Percentiles rank a stretch among this genome's conserved stretches.
phyloP scores from a whole-genome alignment of 2,888 invertebrate genomes.

The Agrochola litura region DNA sequence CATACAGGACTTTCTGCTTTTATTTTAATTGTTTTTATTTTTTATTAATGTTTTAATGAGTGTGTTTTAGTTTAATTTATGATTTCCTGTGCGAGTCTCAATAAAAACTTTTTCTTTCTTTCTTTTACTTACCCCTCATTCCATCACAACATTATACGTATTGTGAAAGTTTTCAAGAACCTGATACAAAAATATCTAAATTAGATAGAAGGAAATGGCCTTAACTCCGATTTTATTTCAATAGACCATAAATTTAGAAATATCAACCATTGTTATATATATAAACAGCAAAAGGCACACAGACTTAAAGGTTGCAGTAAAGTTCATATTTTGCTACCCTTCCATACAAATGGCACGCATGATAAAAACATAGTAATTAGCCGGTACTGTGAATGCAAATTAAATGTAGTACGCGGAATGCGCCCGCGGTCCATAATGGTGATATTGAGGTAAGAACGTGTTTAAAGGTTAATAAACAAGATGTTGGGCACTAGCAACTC shows the following conservation, averaged over 20 bases:
- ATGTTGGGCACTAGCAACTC: neutral
- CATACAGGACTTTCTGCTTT: too few species aligned
- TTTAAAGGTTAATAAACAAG: constrained; percentile 39
- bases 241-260: neutral
- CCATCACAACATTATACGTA: too few species aligned
- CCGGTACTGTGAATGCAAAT: constrained; percentile 54
- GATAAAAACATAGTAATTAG: constrained; percentile 56
- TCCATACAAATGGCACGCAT: constrained; percentile 32
- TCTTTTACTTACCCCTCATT: too few species aligned
- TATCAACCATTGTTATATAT: neutral
- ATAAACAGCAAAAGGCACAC: neutral
- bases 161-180: neutral
- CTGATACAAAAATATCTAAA: too few species aligned
- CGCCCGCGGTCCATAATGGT: constrained; percentile 15
- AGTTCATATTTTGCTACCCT: neutral
- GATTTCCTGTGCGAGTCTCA: too few species aligned
- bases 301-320: constrained; percentile 1
- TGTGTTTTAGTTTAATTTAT: too few species aligned
- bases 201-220: neutral
- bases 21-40: too few species aligned
- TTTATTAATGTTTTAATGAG: too few species aligned
- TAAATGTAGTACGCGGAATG: constrained; percentile 32
- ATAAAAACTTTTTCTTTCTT: too few species aligned
- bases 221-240: neutral
- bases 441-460: constrained; percentile 22